phyloP scores from a whole-genome alignment of 2,888 invertebrate species.

The Monochamus alternatus region DNA sequence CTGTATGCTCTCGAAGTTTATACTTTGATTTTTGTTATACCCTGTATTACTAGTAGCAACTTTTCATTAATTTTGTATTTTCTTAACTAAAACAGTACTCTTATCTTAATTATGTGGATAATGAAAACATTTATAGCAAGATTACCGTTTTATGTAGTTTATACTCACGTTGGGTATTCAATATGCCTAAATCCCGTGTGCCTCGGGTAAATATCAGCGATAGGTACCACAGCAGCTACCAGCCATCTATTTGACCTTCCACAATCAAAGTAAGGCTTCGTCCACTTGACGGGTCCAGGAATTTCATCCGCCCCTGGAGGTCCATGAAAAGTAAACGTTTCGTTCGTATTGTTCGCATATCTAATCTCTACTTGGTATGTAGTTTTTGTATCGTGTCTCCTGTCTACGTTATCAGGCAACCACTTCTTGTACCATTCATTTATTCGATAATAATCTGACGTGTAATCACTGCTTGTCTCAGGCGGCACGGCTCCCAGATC shows the following conservation, averaged over 20 bases:
- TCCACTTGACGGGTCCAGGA: slow-evolving; percentile 95
- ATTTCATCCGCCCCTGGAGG: slow-evolving; percentile 92
- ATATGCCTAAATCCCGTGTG: slow-evolving; percentile 94
- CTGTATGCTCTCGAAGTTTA: too few species aligned
- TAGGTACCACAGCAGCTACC: slow-evolving; percentile 93
- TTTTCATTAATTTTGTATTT: too few species aligned
- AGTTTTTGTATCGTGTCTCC: slow-evolving; percentile 91
- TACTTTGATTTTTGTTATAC: too few species aligned
- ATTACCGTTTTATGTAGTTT: not conserved
- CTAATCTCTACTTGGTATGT: slow-evolving; percentile 91
- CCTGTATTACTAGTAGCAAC: too few species aligned
- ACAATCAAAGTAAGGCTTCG: slow-evolving; percentile 96
- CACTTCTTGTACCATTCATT: slow-evolving; percentile 96
- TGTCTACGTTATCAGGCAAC: slow-evolving; percentile 88
- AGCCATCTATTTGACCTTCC: slow-evolving; percentile 96
- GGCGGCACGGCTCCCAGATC: slow-evolving; percentile 89
- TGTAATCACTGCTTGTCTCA: slow-evolving; percentile 89
- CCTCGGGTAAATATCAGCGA: slow-evolving; percentile 95
- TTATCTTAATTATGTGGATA: too few species aligned
- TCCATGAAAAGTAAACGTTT: slow-evolving; percentile 96
- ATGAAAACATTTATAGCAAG: too few species aligned
- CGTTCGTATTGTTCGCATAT: slow-evolving; percentile 95
- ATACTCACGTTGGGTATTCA: slow-evolving; percentile 91
- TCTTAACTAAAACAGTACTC: too few species aligned
- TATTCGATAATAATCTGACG: slow-evolving; percentile 90